Base-by-base conservation (phyloP, 2,113 vertebrate genomes). In the Corydoras maculifer region DNA sequence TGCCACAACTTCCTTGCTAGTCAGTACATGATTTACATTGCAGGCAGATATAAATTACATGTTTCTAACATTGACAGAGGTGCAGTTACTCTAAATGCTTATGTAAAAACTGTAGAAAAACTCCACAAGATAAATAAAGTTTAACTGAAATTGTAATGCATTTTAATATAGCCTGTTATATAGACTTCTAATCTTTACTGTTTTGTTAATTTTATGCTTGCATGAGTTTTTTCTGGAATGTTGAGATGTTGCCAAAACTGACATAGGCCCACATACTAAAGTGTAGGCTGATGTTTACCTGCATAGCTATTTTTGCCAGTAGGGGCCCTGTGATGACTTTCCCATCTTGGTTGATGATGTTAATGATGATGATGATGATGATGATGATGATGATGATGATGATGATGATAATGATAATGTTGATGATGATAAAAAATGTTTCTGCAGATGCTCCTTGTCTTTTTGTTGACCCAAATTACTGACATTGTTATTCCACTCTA, bases 381-480 rank as follows among this genome's bases (percentile, higher is more conserved):
- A 29, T 65, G 70, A 43, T 43, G 35, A 43, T 43, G 35, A 43
- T 43, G 35, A 43, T 43, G 62, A 59, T 65, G 70, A 72, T 57
- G 55, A 35, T 15, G 54, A n/a, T 65, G 70, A 43, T n/a, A n/a
- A n/a, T 43, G 7, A 43, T 43, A 62, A 59, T 65, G 70, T 65
- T 60, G 58, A 49, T 29, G 49, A 35, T 61, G 71, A 73, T 73
- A 73, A 73, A 63, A 61, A 73, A 73, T 67, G 61, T 49, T 67
- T 62, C 58, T 73, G 71, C 71, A 66, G 48, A 59, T 49, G 57
- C 70, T 65, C 8, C 60, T 14, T 11, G 35, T 12, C 32, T 58
- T 15, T 70, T 48, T 70, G 61, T 58, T 65, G 54, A 30, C 54
- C 54, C 32, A 58, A 58, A 31, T 66, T 53, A 25, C 43, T 35